Base-by-base conservation (phyloP, 2,888 invertebrate genomes). In the Cepaea hortensis region DNA sequence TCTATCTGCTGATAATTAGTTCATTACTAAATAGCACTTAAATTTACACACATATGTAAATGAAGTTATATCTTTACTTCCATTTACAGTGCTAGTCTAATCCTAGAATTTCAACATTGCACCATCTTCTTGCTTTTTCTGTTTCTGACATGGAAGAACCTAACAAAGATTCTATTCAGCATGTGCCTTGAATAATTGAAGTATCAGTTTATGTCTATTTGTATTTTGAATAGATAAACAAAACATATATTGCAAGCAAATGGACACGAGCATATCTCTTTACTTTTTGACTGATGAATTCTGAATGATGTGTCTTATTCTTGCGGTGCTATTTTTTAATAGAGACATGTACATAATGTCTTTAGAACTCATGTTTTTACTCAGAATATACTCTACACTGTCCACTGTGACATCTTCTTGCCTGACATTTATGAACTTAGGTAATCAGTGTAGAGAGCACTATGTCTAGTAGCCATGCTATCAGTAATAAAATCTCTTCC, bases 321-420 rank as follows among this genome's bases (percentile, higher is more conserved):
- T 48, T 81, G 81, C 81, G 70, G 81, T 81, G 81, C 81, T 81
- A 72, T 70, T 46, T 55, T 35, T 70, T 81, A n/a, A 72, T 70
- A 68, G 61, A 55, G 7, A 75, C 9, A 72, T 23, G 23, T 72
- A n/a, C 3, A 72, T 72, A n/a, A 20, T 72, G 20, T 72, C 23
- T 23, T 3, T n/a, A 72, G 72, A n/a, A 72, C 3, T 23, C 3
- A 76, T 48, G 48, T 76, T 79, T 65, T 15, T 65, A 65, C 65
- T 46, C 20, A 48, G 20, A 6, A 48, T 50, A n/a, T 48, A n/a
- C 48, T 81, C 55, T 70, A 70, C 50, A 70, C 46, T 81, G 70
- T n/a, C 72, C n/a, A 50, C 68, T 81, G 70, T 48, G 70, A 72
- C 4, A 48, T 50, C 50, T 62, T 81, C n/a, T 70, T 72, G 81